Evolutionary conservation across 2,888 invertebrate genomes (phyloP).

Genomic region (Epistrophella euchroma): DNA sequence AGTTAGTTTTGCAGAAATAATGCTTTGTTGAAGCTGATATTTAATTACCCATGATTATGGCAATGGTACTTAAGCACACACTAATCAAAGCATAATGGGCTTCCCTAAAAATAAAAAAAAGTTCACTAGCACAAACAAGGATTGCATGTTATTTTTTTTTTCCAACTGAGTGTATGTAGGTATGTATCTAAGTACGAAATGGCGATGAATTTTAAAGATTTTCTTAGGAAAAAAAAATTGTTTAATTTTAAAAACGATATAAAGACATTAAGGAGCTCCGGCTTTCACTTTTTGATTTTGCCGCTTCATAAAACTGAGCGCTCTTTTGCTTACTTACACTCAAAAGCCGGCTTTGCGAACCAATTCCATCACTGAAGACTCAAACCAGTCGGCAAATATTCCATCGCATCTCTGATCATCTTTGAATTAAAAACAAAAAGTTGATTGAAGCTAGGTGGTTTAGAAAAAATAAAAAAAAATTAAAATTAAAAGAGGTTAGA

Average conservation of each 20-base stretch:
- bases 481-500: constrained; percentile 32
- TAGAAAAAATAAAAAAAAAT: neutral
- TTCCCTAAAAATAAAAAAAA: constrained; percentile 44
- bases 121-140: constrained; percentile 14
- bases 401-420: constrained; percentile 35
- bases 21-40: constrained; percentile 59
- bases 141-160: constrained; percentile 7
- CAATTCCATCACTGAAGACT: constrained; percentile 37
- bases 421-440: constrained; percentile 18
- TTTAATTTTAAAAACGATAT: constrained; percentile 23
- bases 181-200: too few species aligned
- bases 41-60: constrained; percentile 71
- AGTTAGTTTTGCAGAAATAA: constrained; percentile 33
- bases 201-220: neutral
- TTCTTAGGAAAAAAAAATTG: neutral
- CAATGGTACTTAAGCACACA: constrained; percentile 48
- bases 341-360: constrained; percentile 34
- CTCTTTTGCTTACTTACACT: neutral
- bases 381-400: constrained; percentile 16
- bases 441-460: constrained; percentile 19
- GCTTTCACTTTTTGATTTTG: constrained; percentile 52
- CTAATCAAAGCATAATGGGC: constrained; percentile 52
- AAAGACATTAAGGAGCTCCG: constrained; percentile 32
- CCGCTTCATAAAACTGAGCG: constrained; percentile 7
- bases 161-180: neutral